phyloP scores from a whole-genome alignment of 2,888 invertebrate species.

The Lamellibrachia satsuma region DNA sequence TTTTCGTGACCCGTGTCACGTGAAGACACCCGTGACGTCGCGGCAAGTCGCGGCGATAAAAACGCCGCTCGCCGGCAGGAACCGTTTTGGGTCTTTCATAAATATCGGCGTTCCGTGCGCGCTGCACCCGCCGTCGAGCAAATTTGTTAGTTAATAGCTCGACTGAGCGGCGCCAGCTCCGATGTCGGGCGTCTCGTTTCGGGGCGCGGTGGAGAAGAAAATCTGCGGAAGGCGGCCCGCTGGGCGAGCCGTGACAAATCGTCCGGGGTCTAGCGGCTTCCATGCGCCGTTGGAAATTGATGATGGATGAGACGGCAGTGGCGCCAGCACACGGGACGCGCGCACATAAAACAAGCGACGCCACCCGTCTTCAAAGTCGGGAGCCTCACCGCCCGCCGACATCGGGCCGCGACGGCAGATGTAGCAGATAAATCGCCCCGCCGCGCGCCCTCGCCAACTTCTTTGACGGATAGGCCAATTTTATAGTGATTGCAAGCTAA shows the following conservation, averaged over 20 bases:
- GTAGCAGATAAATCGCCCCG: background rate
- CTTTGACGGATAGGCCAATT: slow-evolving; percentile 17
- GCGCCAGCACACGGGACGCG: slow-evolving; percentile 6
- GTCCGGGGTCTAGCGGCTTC: background rate
- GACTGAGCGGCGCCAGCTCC: background rate
- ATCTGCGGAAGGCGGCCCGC: background rate
- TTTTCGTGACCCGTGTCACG: background rate
- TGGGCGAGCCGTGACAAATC: background rate
- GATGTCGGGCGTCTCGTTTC: background rate
- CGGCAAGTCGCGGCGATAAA: background rate
- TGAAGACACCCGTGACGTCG: background rate
- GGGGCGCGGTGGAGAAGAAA: background rate
- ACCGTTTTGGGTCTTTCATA: slow-evolving; percentile 1
- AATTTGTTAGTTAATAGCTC: slow-evolving; percentile 13
- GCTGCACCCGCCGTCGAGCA: background rate
- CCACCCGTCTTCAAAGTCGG: slow-evolving; percentile 13
- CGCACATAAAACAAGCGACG: slow-evolving; percentile 13
- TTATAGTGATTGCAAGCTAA: slow-evolving; percentile 17
- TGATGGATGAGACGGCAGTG: slow-evolving; percentile 11
- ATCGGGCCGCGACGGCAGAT: background rate
- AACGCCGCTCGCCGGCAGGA: background rate
- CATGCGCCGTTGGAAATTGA: slow-evolving; percentile 8
- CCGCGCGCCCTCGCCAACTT: background rate
- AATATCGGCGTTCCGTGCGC: background rate
- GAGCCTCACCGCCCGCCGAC: slow-evolving; percentile 2